phyloP scores from a whole-genome alignment of 2,113 vertebrate species.

The Dipodomys spectabilis region DNA sequence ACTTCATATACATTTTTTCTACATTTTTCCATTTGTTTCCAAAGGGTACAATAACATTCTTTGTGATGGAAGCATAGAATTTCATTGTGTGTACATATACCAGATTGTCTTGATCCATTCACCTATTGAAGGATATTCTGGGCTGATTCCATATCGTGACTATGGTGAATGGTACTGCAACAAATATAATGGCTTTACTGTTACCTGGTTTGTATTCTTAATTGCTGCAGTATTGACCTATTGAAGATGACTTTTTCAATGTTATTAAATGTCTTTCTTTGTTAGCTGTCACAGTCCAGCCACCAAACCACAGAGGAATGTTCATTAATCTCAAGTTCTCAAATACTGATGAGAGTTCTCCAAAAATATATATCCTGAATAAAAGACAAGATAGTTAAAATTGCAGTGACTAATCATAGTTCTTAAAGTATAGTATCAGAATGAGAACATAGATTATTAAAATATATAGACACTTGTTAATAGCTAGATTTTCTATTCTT shows the following conservation, averaged over 20 bases:
- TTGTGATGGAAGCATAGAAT: too few relatives aligned
- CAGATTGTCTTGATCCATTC: too few relatives aligned
- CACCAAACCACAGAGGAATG: background rate
- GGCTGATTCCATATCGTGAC: too few relatives aligned
- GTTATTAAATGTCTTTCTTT: background rate
- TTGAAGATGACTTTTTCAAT: background rate
- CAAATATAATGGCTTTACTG: too few relatives aligned
- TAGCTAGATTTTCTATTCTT: constrained; percentile 43
- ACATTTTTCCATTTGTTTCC: too few relatives aligned
- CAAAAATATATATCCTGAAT: background rate
- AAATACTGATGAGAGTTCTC: background rate
- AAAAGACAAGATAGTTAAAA: constrained; percentile 35
- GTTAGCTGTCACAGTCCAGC: background rate
- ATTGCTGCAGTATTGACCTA: background rate
- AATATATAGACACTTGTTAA: constrained; percentile 58
- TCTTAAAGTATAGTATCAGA: constrained; percentile 53
- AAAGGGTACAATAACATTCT: too few relatives aligned
- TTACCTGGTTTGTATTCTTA: too few relatives aligned
- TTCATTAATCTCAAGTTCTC: constrained; percentile 41
- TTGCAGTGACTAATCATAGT: constrained; percentile 32
- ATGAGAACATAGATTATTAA: constrained; percentile 50
- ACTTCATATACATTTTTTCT: too few relatives aligned
- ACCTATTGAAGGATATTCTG: too few relatives aligned
- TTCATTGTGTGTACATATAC: too few relatives aligned
- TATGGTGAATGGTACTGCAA: too few relatives aligned